Percentiles rank a stretch among this genome's conserved stretches.
These are phyloP conservation scores for Xenops minutus DNA, from an alignment of 2,797 vertebrate genomes.

Conservation along the genomic window DNA sequence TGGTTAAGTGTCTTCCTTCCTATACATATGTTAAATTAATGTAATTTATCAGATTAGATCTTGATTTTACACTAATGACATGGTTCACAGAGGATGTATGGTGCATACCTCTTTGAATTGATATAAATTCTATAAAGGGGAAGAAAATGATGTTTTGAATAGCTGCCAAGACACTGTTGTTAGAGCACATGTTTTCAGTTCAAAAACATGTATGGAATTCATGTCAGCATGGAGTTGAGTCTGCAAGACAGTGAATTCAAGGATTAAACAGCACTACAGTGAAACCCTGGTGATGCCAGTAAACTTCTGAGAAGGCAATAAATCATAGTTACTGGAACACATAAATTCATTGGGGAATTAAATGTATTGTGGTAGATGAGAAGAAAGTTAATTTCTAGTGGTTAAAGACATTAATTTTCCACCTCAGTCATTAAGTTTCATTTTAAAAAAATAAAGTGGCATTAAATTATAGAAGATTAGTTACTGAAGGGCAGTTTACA, in stretches of 20 bases:
- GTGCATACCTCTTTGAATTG: not conserved
- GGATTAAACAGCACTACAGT: not conserved
- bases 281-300: not conserved
- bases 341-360: constrained; percentile 4
- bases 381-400: not conserved
- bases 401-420: not conserved
- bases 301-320: constrained; percentile 12
- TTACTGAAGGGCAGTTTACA: not conserved
- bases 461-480: not conserved
- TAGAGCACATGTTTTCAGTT: constrained; percentile 32
- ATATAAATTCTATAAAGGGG: not conserved
- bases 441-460: not conserved
- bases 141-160: constrained; percentile 7
- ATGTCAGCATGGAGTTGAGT: not conserved
- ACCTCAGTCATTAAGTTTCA: not conserved
- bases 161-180: constrained; percentile 2
- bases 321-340: not conserved
- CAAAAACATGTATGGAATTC: constrained; percentile 39
- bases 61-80: constrained; percentile 32
- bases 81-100: constrained; percentile 14
- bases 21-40: constrained; percentile 17
- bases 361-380: not conserved
- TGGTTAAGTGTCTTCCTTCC: not conserved
- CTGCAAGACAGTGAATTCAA: not conserved
- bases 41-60: constrained; percentile 25